These are phyloP conservation scores for Colostygia pectinataria DNA, from an alignment of 2,888 invertebrate species.

Conservation along the genomic window DNA sequence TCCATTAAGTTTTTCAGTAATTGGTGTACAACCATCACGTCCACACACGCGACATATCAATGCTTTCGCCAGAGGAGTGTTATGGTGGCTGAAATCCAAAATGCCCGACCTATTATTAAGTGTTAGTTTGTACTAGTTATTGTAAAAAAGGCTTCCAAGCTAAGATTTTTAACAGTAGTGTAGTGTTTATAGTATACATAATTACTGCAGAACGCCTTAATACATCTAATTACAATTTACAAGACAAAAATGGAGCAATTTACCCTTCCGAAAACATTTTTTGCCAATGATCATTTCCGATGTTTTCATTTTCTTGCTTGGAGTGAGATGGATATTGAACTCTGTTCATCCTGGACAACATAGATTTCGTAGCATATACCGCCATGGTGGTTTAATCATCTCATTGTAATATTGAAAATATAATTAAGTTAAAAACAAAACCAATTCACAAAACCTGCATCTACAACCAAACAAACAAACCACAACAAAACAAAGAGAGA, in stretches of 20 bases:
- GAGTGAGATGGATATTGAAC: constrained; percentile 49
- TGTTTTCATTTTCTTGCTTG: constrained; percentile 43
- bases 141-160: no score
- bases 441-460: no score
- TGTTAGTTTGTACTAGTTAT: no score
- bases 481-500: no score
- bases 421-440: no score
- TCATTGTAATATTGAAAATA: no score
- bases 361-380: constrained; percentile 68
- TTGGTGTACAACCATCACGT: constrained; percentile 61
- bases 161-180: no score
- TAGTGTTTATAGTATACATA: no score
- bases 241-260: background rate
- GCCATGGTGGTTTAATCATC: constrained; percentile 49
- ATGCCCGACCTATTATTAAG: no score
- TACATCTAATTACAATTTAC: no score
- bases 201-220: no score
- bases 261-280: constrained; percentile 44
- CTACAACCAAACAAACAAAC: no score
- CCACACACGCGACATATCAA: constrained; percentile 74
- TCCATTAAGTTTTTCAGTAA: constrained; percentile 63
- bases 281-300: constrained; percentile 64
- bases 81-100: constrained; percentile 49
- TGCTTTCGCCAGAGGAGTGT: constrained; percentile 56
- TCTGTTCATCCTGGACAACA: constrained; percentile 65